Conservation (phyloP, 2,888 invertebrate genomes). For the Megastigmus dorsalis region DNA sequence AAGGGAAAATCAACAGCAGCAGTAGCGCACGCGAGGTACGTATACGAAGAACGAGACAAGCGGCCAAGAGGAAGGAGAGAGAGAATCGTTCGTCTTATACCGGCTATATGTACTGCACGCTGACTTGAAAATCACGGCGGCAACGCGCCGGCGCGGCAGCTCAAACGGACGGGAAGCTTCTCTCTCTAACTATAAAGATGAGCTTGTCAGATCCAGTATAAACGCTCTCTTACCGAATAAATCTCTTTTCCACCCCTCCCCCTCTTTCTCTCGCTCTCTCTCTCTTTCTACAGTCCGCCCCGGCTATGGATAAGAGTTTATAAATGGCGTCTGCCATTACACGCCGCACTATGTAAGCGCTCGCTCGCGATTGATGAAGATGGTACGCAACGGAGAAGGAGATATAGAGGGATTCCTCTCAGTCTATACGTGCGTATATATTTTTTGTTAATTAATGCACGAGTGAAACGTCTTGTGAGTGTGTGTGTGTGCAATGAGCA, state of each 20-base stretch:
- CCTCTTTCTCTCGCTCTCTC: too few relatives aligned
- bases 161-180: too few relatives aligned
- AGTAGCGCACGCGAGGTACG: too few relatives aligned
- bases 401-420: too few relatives aligned
- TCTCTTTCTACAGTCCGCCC: too few relatives aligned
- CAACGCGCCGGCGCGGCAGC: conserved; percentile 4
- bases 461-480: too few relatives aligned
- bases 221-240: conserved; percentile 53
- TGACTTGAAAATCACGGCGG: conserved; percentile 18
- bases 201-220: conserved; percentile 52
- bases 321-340: conserved; percentile 38
- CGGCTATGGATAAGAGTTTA: conserved; percentile 37
- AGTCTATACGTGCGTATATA: too few relatives aligned
- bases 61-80: neutral
- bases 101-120: too few relatives aligned
- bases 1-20: too few relatives aligned
- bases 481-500: too few relatives aligned
- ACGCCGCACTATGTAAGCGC: conserved; percentile 12
- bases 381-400: neutral
- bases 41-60: neutral
- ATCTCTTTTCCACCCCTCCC: conserved; percentile 15
- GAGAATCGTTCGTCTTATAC: conserved; percentile 7
- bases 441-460: too few relatives aligned
- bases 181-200: conserved; percentile 41
- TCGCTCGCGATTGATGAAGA: conserved; percentile 37